phyloP scores from a whole-genome alignment of 2,888 invertebrate genomes.

The Gari tellinella region DNA sequence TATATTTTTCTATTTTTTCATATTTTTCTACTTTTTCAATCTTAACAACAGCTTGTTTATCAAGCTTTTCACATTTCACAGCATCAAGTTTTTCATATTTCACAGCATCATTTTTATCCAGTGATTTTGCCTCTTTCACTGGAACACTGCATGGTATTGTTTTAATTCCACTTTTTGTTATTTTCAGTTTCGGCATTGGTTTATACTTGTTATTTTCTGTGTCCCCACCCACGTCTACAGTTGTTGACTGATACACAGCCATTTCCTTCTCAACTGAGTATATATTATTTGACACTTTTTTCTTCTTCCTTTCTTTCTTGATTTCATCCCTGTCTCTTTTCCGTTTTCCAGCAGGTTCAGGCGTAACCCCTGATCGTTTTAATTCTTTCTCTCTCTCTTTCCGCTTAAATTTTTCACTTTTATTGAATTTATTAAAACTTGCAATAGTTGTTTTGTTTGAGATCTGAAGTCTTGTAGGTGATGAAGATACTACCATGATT shows the following conservation, averaged over 20 bases:
- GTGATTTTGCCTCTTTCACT: constrained; percentile 37
- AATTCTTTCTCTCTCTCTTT: constrained; percentile 66
- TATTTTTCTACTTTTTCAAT: constrained; percentile 49
- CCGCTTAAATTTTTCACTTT: constrained; percentile 75
- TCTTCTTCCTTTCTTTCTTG: constrained; percentile 75
- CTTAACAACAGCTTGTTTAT: constrained; percentile 47
- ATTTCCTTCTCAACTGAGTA: constrained; percentile 66
- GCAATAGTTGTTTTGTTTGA: constrained; percentile 71
- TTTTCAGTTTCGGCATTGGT: constrained; percentile 77
- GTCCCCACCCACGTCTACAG: constrained; percentile 70
- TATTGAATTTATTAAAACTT: constrained; percentile 66
- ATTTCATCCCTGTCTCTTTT: constrained; percentile 75
- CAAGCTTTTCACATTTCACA: constrained; percentile 23
- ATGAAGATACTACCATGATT: constrained; percentile 67
- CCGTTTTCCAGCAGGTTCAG: constrained; percentile 70
- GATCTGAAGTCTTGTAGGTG: constrained; percentile 73
- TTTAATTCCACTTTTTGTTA: constrained; percentile 68
- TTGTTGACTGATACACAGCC: constrained; percentile 72
- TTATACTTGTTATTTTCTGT: constrained; percentile 49
- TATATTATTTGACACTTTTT: constrained; percentile 62
- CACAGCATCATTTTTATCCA: constrained; percentile 3
- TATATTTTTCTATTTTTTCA: background rate
- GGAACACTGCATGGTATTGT: constrained; percentile 56
- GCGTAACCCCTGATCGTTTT: constrained; percentile 58
- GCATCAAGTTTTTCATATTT: constrained; percentile 7